A percentile compares a stretch with the other conserved stretches of the same genome.
Evolutionary conservation across 2,113 vertebrate genomes (phyloP).

Genomic region (Heteronetta atricapilla): DNA sequence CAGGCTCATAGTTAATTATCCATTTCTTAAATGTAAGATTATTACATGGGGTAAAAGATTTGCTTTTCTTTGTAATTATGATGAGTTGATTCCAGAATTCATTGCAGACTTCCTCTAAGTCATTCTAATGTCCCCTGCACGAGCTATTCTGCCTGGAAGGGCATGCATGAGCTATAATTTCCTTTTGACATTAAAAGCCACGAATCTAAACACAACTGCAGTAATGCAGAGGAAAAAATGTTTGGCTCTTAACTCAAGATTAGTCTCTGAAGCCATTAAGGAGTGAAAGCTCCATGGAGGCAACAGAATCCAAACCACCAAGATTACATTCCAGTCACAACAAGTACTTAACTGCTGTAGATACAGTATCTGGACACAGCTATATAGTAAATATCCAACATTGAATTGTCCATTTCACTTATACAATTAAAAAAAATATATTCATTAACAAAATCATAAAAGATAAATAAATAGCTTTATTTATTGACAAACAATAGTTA

Average conservation of each 20-base stretch:
- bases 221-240: constrained; percentile 6
- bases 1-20: neutral
- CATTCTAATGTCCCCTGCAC: neutral
- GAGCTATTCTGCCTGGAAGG: constrained; percentile 16
- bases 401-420: neutral
- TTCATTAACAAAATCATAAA: neutral
- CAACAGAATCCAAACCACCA: constrained; percentile 9
- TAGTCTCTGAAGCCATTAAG: constrained; percentile 29
- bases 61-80: constrained; percentile 2
- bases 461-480: neutral
- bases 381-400: neutral
- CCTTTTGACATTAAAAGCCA: constrained; percentile 53
- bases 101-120: constrained; percentile 3
- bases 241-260: constrained; percentile 36
- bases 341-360: constrained; percentile 20
- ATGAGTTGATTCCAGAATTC: neutral
- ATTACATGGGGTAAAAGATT: neutral
- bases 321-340: constrained; percentile 48
- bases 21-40: neutral
- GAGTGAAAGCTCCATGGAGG: neutral
- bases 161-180: constrained; percentile 30
- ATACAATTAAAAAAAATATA: neutral
- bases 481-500: neutral
- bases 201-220: constrained; percentile 44
- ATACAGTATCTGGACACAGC: neutral